These are phyloP conservation scores for Anarsia innoxiella DNA, from an alignment of 2,888 invertebrate species.

Conservation along the genomic window DNA sequence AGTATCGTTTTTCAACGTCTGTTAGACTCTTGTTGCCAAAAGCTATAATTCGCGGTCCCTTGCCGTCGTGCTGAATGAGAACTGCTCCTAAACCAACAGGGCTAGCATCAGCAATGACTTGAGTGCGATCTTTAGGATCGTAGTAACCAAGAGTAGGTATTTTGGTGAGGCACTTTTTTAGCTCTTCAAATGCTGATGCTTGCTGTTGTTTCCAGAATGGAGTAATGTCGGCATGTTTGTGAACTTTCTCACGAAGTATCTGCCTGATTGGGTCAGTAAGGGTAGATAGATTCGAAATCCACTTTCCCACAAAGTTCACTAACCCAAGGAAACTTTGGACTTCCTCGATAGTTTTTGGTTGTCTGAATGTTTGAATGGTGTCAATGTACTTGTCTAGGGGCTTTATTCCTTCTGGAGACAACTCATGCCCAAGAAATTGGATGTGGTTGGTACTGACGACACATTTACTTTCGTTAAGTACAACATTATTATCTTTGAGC, in stretches of 20 bases:
- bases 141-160: constrained; percentile 16
- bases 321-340: constrained; percentile 11
- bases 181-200: constrained; percentile 11
- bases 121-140: constrained; percentile 9
- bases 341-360: neutral
- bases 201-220: constrained; percentile 12
- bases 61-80: constrained; percentile 13
- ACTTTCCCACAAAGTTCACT: too few relatives aligned
- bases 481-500: constrained; percentile 18
- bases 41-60: constrained; percentile 24
- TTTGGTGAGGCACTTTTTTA: constrained; percentile 6
- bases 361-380: constrained; percentile 2
- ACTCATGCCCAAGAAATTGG: constrained; percentile 20
- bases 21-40: constrained; percentile 24
- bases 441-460: constrained; percentile 8
- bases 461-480: constrained; percentile 21
- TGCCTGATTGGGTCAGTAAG: constrained; percentile 23
- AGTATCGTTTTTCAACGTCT: constrained; percentile 23
- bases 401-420: constrained; percentile 16
- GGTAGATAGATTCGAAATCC: constrained; percentile 9
- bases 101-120: constrained; percentile 16
- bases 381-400: constrained; percentile 22
- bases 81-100: constrained; percentile 15
- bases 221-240: constrained; percentile 5
- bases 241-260: constrained; percentile 13